Base-by-base conservation (phyloP, 2,113 vertebrate genomes). In the Alethe castanea region DNA sequence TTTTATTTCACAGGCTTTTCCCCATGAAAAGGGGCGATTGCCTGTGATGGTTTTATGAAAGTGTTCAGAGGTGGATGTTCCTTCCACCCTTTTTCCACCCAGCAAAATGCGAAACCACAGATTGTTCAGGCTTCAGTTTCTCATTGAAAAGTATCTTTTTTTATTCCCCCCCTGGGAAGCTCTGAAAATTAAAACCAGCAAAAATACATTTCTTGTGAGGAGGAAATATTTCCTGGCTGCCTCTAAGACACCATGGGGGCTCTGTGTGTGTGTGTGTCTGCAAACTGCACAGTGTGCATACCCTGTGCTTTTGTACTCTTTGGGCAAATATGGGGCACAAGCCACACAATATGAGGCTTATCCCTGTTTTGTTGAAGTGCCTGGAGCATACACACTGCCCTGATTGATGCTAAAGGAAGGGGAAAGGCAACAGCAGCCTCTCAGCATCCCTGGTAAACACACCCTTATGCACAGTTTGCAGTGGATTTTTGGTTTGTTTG, bases 151-250 rank as follows among this genome's bases (percentile, higher is more conserved):
- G 25, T 65, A 47, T 93, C 54, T 82, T 52, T 77, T 64, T 38
- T 76, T 83, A 83, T 15, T 31, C 25, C 22, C 38, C 72, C 54
- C 50, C 57, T 3, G 33, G 48, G 91, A 91, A 92, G 50, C 50
- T 91, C 86, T 91, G 93, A 44, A 92, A 95, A 96, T 96, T 92
- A 94, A 95, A 95, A 60, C 80, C 91, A 91, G 89, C 40, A 84
- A 81, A 89, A 95, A 80, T 71, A 73, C 86, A 52, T 91, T 85
- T 91, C 57, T 91, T 61, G 53, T 57, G 87, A 91, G 74, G 18
- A 92, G 59, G 57, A 91, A 95, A 77, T 85, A 65, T 87, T 91
- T 95, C 47, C 88, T 91, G 78, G 62, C 93, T 89, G 74, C 14
- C 50, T 70, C 29, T 57, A 62, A 69, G 90, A 42, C 76, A 72